These are phyloP conservation scores for Herminia tarsipennalis DNA, from an alignment of 2,888 invertebrate species.

Conservation along the genomic window DNA sequence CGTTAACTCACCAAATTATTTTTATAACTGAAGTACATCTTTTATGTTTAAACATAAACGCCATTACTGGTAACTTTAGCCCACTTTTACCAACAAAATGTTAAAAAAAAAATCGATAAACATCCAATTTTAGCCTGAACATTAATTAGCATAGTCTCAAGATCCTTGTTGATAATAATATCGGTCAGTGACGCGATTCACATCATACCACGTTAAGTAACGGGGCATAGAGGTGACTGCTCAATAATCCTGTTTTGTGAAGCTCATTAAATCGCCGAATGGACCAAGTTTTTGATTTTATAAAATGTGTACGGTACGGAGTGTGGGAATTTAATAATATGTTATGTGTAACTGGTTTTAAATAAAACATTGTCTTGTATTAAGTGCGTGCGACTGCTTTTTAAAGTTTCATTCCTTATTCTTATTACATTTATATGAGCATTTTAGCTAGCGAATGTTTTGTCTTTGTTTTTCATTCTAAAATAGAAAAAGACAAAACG, in stretches of 20 bases:
- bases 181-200: slow-evolving; percentile 12
- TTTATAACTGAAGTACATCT: no score
- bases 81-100: no score
- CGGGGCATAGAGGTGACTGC: slow-evolving; percentile 23
- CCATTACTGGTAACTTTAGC: no score
- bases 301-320: slow-evolving; percentile 10
- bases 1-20: no score
- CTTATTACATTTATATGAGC: neutral
- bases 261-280: slow-evolving; percentile 28
- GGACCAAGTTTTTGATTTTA: slow-evolving; percentile 9
- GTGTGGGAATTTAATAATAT: slow-evolving; percentile 13
- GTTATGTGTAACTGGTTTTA: slow-evolving; percentile 2
- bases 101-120: no score
- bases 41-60: no score
- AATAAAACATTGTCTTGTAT: slow-evolving; percentile 6
- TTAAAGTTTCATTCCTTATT: neutral
- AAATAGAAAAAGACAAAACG: no score
- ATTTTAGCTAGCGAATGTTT: neutral
- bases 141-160: slow-evolving; percentile 9
- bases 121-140: no score
- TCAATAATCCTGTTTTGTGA: slow-evolving; percentile 36
- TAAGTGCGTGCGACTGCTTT: slow-evolving; percentile 1
- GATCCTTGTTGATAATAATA: slow-evolving; percentile 10
- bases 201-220: slow-evolving; percentile 32
- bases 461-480: no score